These are phyloP conservation scores for Brachypteracias leptosomus DNA, from an alignment of 2,113 vertebrate genomes.

Conservation along the genomic window DNA sequence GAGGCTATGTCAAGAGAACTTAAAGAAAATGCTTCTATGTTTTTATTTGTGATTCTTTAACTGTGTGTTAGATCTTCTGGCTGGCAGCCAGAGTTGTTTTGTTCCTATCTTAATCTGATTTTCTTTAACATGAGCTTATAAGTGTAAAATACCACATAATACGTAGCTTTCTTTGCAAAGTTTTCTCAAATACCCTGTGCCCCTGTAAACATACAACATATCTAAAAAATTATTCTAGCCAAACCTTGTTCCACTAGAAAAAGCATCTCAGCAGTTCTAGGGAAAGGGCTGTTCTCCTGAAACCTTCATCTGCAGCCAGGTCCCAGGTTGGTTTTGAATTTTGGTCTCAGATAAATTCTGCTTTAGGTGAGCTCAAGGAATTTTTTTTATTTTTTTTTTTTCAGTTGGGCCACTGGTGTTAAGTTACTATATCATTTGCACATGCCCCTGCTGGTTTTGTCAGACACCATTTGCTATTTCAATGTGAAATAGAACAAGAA, in stretches of 20 bases:
- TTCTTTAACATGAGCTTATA: neutral
- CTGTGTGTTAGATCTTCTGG: neutral
- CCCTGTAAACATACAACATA: fast-evolving
- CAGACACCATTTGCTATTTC: neutral
- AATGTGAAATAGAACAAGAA: neutral
- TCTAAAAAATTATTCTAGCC: neutral
- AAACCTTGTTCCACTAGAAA: neutral
- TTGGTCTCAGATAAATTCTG: neutral
- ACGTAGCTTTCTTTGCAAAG: fast-evolving
- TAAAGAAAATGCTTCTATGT: neutral
- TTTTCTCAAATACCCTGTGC: neutral
- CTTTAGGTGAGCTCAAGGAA: neutral
- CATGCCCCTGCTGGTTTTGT: neutral
- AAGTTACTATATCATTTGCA: neutral
- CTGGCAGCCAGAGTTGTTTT: neutral
- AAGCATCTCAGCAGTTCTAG: neutral
- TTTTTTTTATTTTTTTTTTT: neutral
- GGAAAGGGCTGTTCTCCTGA: neutral
- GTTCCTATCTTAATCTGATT: neutral
- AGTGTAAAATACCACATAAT: fast-evolving
- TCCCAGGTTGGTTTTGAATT: neutral
- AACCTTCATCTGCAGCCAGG: neutral
- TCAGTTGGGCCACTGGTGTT: neutral
- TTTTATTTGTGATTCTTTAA: neutral
- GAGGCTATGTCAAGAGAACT: neutral